Conservation (phyloP, 2,888 invertebrate species). For the Mythimna loreyi region DNA sequence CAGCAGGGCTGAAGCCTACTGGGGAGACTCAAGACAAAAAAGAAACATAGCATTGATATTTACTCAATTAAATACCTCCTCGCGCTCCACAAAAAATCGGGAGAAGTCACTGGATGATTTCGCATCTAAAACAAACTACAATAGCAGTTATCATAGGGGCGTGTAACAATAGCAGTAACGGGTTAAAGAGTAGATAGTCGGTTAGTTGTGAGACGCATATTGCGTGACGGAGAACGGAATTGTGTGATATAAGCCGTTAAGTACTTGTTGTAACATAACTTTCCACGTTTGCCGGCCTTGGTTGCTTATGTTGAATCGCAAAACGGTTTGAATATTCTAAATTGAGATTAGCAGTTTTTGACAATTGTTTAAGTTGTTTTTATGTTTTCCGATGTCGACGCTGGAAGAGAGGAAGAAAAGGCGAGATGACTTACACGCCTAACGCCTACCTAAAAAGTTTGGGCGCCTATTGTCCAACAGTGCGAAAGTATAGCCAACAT, state of each 20-base stretch:
- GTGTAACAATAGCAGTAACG: slow-evolving; percentile 25
- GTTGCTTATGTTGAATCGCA: slow-evolving; percentile 17
- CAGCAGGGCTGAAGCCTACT: too few species aligned
- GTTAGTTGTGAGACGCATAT: slow-evolving; percentile 27
- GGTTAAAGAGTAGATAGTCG: slow-evolving; percentile 18
- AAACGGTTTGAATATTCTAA: slow-evolving; percentile 5
- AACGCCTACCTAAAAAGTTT: too few species aligned
- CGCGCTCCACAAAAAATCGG: too few species aligned
- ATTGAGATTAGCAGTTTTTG: not conserved
- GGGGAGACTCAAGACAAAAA: too few species aligned
- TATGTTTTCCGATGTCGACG: not conserved
- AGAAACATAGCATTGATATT: too few species aligned
- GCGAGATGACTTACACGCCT: too few species aligned
- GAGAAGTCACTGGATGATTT: not conserved
- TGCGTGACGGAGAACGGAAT: slow-evolving; percentile 57
- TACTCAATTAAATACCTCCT: too few species aligned
- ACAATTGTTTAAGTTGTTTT: not conserved
- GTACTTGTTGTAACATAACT: slow-evolving; percentile 52
- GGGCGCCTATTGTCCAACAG: too few species aligned
- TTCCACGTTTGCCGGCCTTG: slow-evolving; percentile 39
- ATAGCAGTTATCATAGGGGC: slow-evolving; percentile 1
- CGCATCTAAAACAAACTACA: not conserved
- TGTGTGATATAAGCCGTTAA: slow-evolving; percentile 56
- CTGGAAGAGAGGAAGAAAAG: too few species aligned
- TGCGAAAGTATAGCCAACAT: too few species aligned